Percentiles rank a stretch among this genome's conserved stretches.
Conservation (phyloP, 2,888 invertebrate genomes). For the Scelioninae gen. 1 region DNA sequence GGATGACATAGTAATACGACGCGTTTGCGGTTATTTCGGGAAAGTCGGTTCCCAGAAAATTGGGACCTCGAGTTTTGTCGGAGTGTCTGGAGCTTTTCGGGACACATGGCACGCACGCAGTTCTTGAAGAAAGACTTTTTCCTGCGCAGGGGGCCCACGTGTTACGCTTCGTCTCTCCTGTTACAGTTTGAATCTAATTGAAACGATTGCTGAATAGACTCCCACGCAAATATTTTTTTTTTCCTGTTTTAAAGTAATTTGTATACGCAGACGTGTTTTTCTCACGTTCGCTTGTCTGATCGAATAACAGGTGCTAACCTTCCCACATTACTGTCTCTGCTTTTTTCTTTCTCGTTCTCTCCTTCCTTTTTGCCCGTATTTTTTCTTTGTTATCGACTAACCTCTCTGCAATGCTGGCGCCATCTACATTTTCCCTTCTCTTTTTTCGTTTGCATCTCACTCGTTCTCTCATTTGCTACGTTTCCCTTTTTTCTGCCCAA, state of each 20-base stretch:
- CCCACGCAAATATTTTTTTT: slow-evolving; percentile 48
- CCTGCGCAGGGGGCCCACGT: slow-evolving; percentile 81
- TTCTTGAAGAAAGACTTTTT: slow-evolving; percentile 81
- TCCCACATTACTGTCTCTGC: slow-evolving; percentile 60
- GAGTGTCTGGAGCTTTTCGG: slow-evolving; percentile 64
- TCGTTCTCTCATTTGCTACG: background rate
- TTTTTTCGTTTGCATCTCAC: background rate
- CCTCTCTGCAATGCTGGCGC: slow-evolving; percentile 4
- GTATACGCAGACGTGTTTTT: slow-evolving; percentile 62
- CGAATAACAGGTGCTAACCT: slow-evolving; percentile 69
- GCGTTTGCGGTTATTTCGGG: slow-evolving; percentile 46
- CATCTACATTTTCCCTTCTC: slow-evolving; percentile 2
- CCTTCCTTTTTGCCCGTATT: slow-evolving; percentile 20
- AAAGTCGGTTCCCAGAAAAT: slow-evolving; percentile 61
- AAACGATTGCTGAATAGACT: slow-evolving; percentile 26
- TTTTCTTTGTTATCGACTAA: slow-evolving; percentile 17
- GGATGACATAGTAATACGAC: slow-evolving; percentile 46
- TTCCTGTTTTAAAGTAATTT: slow-evolving; percentile 50
- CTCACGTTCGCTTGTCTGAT: slow-evolving; percentile 68
- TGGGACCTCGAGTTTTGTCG: no score
- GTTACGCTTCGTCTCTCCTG: slow-evolving; percentile 50
- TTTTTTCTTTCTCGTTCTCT: slow-evolving; percentile 19
- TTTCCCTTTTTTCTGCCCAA: slow-evolving; percentile 28
- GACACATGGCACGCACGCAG: slow-evolving; percentile 83
- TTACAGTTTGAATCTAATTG: slow-evolving; percentile 37